phyloP scores from a whole-genome alignment of 2,888 invertebrate genomes.

The Drosophila heteroneura region DNA sequence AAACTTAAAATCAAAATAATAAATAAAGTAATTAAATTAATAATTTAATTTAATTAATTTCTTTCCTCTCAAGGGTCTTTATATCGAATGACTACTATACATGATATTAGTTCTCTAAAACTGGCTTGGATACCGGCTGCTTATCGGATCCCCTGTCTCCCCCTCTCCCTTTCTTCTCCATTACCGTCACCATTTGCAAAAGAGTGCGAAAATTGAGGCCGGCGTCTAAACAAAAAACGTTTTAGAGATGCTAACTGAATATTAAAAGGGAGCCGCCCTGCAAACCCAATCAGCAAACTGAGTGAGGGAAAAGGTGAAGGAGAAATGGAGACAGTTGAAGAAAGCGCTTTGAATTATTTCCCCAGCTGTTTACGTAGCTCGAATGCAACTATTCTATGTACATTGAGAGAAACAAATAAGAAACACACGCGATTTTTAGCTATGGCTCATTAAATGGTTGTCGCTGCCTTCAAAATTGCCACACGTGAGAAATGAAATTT shows the following conservation, averaged over 20 bases:
- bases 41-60: background rate
- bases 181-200: conserved; percentile 20
- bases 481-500: conserved; percentile 17
- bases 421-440: background rate
- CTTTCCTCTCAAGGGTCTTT: background rate
- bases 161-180: background rate
- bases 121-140: conserved; percentile 4
- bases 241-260: conserved; percentile 5
- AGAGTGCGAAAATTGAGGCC: conserved; percentile 53
- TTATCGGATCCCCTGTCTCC: background rate
- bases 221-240: conserved; percentile 36
- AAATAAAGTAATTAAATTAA: background rate
- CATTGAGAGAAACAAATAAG: background rate
- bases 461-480: background rate
- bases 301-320: background rate
- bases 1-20: background rate
- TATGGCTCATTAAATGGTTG: background rate
- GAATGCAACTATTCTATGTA: conserved; percentile 1
- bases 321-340: background rate
- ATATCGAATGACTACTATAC: background rate
- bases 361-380: background rate
- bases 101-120: background rate
- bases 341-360: background rate
- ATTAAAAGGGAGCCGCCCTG: background rate
- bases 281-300: background rate